Base-by-base conservation (phyloP, 2,888 invertebrate species). In the Drosophila pegasa region DNA sequence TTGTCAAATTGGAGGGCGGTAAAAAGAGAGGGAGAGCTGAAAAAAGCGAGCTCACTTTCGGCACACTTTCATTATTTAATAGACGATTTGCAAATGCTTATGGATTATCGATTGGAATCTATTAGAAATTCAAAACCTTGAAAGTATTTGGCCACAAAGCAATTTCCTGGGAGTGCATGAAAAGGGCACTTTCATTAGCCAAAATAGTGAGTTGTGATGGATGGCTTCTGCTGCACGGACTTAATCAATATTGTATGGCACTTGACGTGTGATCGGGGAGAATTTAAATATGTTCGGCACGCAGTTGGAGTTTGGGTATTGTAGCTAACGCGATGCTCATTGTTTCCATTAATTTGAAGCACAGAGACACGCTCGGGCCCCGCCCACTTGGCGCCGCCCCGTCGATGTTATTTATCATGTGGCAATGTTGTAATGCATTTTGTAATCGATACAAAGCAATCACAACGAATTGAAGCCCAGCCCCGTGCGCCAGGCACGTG, bases 401-500 rank as follows among this genome's bases (percentile, higher is more conserved):
- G 54, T 74, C 67, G 48, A 71, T 71, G 76, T 85, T 85, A 88
- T 88, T 88, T 86, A 89, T 84, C 88, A 88, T 85, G 83, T 90
- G 88, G 78, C 78, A 80, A 84, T 84, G 73, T 77, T 80, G 81
- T 85, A 85, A 85, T 87, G 87, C 83, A 81, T 81, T 89, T 87
- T 87, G 89, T 84, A 90, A 90, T 89, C 89, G 90, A 89, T 90
- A 90, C 89, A 83, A 85, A 80, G 83, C 81, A 87, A 87, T 87
- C 84, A 81, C 79, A 78, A 71, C 69, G 80, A 81, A 86, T 78
- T 74, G 78, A 83, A 67, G 80, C 70, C 69, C 67, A 62, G 33
- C 58, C 27, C 58, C 66, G 65, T 71, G 67, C 68, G 73, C 61
- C 47, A 65, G 60, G 79, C 87, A 83, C 83, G 83, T 83, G 83